Evolutionary conservation across 2,888 invertebrate genomes (phyloP).

Genomic region (Leptothorax acervorum): DNA sequence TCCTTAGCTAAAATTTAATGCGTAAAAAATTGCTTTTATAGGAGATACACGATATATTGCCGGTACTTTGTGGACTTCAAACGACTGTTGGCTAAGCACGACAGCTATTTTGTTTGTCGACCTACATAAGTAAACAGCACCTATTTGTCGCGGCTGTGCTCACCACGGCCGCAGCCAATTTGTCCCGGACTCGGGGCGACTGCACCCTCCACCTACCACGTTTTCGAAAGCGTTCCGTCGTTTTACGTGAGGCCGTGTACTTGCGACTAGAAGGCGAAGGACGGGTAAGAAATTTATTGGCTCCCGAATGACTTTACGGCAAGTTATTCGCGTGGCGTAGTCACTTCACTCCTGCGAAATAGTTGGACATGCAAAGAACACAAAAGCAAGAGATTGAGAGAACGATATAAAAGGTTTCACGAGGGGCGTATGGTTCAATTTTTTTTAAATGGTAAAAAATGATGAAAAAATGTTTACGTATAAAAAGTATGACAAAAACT

Average conservation of each 20-base stretch:
- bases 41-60: conserved; percentile 15
- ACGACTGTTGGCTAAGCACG: conserved; percentile 62
- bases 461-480: neutral
- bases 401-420: neutral
- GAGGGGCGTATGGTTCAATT: neutral
- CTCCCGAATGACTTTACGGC: conserved; percentile 39
- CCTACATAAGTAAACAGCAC: conserved; percentile 69
- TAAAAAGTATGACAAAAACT: neutral
- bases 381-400: neutral
- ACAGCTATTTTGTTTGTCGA: conserved; percentile 74
- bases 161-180: conserved; percentile 64
- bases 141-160: conserved; percentile 64
- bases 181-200: conserved; percentile 25
- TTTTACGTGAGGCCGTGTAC: conserved; percentile 37
- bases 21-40: conserved; percentile 11
- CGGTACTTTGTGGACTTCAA: conserved; percentile 14
- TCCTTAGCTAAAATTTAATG: conserved; percentile 8
- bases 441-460: neutral
- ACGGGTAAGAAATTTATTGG: conserved; percentile 37
- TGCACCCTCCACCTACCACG: neutral
- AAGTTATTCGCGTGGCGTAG: conserved; percentile 34
- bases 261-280: conserved; percentile 1
- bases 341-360: conserved; percentile 19
- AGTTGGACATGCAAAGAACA: conserved; percentile 13
- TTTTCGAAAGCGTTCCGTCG: conserved; percentile 38